Conservation (phyloP, 2,113 vertebrate species). For the Phodopus roborovskii region DNA sequence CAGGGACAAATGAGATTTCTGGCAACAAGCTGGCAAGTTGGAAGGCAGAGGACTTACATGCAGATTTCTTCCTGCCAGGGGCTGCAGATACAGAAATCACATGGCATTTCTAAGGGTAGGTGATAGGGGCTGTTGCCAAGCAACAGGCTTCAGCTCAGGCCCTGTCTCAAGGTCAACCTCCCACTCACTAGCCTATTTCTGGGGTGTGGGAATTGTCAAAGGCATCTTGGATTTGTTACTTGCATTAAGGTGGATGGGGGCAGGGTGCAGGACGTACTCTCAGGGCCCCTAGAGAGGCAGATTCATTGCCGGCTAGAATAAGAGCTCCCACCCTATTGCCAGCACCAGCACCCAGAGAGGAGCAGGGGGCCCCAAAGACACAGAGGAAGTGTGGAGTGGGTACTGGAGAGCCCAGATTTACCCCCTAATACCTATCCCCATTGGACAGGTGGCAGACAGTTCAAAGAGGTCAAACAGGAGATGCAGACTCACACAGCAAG, state of each 20-base stretch:
- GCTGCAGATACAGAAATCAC: not conserved
- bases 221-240: slow-evolving; percentile 8
- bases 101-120: not conserved
- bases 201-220: not conserved
- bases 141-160: slow-evolving; percentile 47
- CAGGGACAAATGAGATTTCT: not conserved
- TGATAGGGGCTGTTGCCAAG: slow-evolving; percentile 45
- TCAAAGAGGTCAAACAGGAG: not conserved
- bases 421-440: not conserved
- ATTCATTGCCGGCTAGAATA: not conserved
- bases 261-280: not conserved
- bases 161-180: slow-evolving; percentile 1
- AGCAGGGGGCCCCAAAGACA: not conserved
- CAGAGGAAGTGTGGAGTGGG: not conserved
- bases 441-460: not conserved
- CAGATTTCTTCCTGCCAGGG: not conserved
- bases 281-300: not conserved
- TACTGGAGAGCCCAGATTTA: not conserved
- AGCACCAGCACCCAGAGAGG: not conserved
- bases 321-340: not conserved
- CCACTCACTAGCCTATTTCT: slow-evolving; percentile 58
- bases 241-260: not conserved
- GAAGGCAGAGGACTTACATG: not conserved
- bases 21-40: not conserved
- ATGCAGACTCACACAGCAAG: not conserved